phyloP scores from a whole-genome alignment of 2,888 invertebrate species.

The Eupeodes latifasciatus region DNA sequence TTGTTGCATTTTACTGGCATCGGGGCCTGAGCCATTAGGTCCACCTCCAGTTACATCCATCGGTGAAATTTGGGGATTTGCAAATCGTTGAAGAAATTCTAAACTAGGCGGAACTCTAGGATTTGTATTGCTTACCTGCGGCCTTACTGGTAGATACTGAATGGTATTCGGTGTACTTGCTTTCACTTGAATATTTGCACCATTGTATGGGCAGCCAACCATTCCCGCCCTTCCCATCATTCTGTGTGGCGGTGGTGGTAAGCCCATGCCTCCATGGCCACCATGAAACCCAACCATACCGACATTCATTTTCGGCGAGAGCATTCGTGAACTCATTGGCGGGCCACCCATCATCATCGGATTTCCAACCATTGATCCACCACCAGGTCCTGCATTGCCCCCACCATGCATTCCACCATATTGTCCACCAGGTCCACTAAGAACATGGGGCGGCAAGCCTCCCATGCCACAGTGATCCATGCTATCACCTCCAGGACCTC shows the following conservation, averaged over 20 bases:
- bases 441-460: conserved; percentile 70
- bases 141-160: conserved; percentile 97
- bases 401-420: conserved; percentile 76
- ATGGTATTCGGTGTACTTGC: conserved; percentile 99
- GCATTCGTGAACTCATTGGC: conserved; percentile 84
- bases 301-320: conserved; percentile 88
- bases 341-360: conserved; percentile 85
- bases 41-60: conserved; percentile 76
- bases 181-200: conserved; percentile 94
- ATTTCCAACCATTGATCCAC: conserved; percentile 75
- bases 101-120: conserved; percentile 94
- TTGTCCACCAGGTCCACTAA: conserved; percentile 75
- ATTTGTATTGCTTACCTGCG: conserved; percentile 90
- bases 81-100: conserved; percentile 94
- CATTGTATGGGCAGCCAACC: conserved; percentile 86
- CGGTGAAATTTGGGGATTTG: conserved; percentile 88
- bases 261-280: conserved; percentile 77
- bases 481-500: conserved; percentile 78
- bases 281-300: conserved; percentile 84
- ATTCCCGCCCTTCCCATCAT: conserved; percentile 89
- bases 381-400: conserved; percentile 79
- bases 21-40: conserved; percentile 75
- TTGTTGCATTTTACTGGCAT: conserved; percentile 75
- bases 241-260: conserved; percentile 83
- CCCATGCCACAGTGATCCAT: conserved; percentile 81